Evolutionary conservation across 2,113 vertebrate species (phyloP).

Genomic region (Odontophorus gujanensis): DNA sequence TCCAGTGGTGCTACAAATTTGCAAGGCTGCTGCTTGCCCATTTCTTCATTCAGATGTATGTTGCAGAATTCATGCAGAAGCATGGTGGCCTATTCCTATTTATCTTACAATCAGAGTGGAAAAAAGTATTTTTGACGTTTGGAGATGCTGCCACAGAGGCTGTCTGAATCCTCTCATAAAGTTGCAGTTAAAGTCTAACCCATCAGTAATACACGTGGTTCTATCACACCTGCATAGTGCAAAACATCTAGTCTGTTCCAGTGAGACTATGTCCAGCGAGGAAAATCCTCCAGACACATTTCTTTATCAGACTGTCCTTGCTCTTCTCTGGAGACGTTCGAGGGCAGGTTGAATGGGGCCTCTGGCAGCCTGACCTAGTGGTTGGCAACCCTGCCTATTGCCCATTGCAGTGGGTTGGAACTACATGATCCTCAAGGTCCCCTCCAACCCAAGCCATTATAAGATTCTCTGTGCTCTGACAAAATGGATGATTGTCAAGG

Average conservation of each 20-base stretch:
- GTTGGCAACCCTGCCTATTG: too few species aligned
- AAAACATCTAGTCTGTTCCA: background rate
- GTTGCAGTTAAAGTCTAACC: background rate
- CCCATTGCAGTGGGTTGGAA: too few species aligned
- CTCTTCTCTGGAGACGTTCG: background rate
- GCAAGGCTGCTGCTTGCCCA: background rate
- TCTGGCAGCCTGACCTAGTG: too few species aligned
- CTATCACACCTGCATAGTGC: accelerated
- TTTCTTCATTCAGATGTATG: background rate
- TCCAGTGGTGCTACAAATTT: background rate
- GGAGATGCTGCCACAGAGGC: background rate
- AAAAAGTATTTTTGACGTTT: background rate
- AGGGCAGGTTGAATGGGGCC: too few species aligned
- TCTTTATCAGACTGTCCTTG: background rate
- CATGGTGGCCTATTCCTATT: accelerated
- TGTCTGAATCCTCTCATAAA: background rate
- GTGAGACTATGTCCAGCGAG: background rate
- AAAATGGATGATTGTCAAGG: background rate
- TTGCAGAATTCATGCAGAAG: background rate
- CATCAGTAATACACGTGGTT: background rate
- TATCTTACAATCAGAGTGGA: background rate
- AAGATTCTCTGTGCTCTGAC: background rate
- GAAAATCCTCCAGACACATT: background rate
- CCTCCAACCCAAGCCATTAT: too few species aligned
- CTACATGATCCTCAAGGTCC: too few species aligned